Evolutionary conservation across 2,888 invertebrate species (phyloP), one percentile per base, ranked within the genome.

Genomic region (Aspidiotus destructor): DNA sequence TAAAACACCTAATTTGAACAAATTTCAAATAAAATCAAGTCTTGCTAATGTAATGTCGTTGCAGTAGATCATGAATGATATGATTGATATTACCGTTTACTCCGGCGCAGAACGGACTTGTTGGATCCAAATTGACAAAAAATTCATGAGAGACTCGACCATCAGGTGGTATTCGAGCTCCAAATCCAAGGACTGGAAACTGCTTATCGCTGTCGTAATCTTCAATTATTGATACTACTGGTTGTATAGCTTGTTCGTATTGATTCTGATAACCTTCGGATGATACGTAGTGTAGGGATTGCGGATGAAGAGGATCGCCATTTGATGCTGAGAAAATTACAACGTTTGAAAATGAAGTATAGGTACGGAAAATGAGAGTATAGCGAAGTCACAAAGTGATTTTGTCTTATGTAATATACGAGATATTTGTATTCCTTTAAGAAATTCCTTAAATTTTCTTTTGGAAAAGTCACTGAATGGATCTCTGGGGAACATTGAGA

Each of bases 201-300:
- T 75, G 76, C 73, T 83, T 83, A 72, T 81, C 81, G 7, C 75
- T 73, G 72, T 80, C 79, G 72, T 80, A 80, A 71, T 79, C 78
- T 72, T 79, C 76, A 42, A 80, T 77, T 60, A 80, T 79, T n/a
- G 75, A 74, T 1, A 78, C 80, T 0, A 78, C 77, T 9, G 77
- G 73, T 28, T 73, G 72, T n/a, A 78, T 75, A 1, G 78, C 78
- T 68, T 70, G 78, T 72, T 75, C 73, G 69, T 76, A 76, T 8
- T 70, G 71, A 69, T 74, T 76, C 16, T 74, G 73, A 57, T 69
- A 70, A 10, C 57, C 54, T 9, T 70, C 71, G 44, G 73, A 70
- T 65, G 74, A 72, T 8, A 76, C 73, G 73, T 77, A 79, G 74
- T 82, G 82, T 13, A 82, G 75, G 5, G 78, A 78, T 7, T 72